phyloP scores from a whole-genome alignment of 2,797 vertebrate species.

The Yasuhikotakia modesta region DNA sequence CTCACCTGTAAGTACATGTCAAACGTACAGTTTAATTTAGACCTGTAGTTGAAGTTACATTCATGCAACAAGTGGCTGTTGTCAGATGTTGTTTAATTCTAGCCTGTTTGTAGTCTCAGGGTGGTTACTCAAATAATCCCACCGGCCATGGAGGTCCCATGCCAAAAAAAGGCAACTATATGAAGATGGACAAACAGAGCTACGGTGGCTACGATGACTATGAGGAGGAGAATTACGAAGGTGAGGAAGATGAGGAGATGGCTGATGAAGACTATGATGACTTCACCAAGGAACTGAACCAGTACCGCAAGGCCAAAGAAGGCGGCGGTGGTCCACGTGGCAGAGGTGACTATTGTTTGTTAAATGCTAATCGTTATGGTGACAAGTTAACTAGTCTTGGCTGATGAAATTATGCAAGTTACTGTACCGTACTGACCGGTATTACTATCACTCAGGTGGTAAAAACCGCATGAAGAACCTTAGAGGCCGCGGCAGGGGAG shows the following conservation, averaged over 20 bases:
- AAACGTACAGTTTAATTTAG: no score
- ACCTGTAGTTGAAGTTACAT: neutral
- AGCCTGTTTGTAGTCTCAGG: slow-evolving; percentile 76
- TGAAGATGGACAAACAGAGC: slow-evolving; percentile 88
- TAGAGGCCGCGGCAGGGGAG: slow-evolving; percentile 84
- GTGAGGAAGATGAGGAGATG: slow-evolving; percentile 87
- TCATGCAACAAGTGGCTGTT: neutral
- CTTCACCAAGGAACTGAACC: slow-evolving; percentile 91
- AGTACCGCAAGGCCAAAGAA: slow-evolving; percentile 91
- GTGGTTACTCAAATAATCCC: slow-evolving; percentile 74
- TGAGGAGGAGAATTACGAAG: slow-evolving; percentile 87
- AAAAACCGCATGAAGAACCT: slow-evolving; percentile 82
- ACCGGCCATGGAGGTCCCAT: slow-evolving; percentile 69
- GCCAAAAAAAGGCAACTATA: slow-evolving; percentile 82
- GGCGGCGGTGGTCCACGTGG: slow-evolving; percentile 79
- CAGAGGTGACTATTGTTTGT: slow-evolving; percentile 66
- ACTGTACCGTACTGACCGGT: neutral
- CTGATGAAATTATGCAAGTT: no score
- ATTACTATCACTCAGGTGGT: slow-evolving; percentile 70
- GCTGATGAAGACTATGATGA: slow-evolving; percentile 89
- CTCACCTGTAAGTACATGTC: slow-evolving; percentile 77
- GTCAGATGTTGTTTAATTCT: neutral
- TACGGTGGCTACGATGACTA: slow-evolving; percentile 89
- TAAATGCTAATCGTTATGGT: neutral
- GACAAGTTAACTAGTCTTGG: neutral